Evolutionary conservation across 2,888 invertebrate species (phyloP).

Genomic region (Diachrysia chrysitis): DNA sequence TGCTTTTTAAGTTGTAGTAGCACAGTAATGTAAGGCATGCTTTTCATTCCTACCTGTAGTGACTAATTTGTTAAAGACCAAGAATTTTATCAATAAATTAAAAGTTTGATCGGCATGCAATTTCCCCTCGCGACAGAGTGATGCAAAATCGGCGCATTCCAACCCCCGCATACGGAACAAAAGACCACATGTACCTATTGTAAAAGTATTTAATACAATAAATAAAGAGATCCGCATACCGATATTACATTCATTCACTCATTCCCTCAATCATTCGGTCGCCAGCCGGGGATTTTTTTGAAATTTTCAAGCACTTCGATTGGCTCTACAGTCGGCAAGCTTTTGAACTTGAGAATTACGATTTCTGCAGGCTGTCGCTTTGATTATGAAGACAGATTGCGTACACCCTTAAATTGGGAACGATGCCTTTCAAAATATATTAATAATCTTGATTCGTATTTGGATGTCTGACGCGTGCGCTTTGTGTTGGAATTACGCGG

Average conservation of each 20-base stretch:
- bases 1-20: no score
- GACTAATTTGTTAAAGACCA: slow-evolving; percentile 17
- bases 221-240: slow-evolving; percentile 82
- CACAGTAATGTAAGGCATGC: background rate
- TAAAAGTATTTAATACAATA: slow-evolving; percentile 81
- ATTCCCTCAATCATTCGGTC: slow-evolving; percentile 75
- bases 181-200: slow-evolving; percentile 74
- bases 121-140: slow-evolving; percentile 50
- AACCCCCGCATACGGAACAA: slow-evolving; percentile 79
- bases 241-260: slow-evolving; percentile 81
- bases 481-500: slow-evolving; percentile 44
- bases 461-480: slow-evolving; percentile 54
- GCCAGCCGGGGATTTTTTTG: slow-evolving; percentile 68
- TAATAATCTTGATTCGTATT: slow-evolving; percentile 56
- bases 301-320: slow-evolving; percentile 80
- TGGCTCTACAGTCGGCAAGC: slow-evolving; percentile 82
- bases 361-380: slow-evolving; percentile 63
- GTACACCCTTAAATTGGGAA: slow-evolving; percentile 61
- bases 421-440: slow-evolving; percentile 61
- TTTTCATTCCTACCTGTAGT: slow-evolving; percentile 14
- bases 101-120: slow-evolving; percentile 43
- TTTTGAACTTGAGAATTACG: slow-evolving; percentile 76
- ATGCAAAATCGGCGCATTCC: slow-evolving; percentile 65
- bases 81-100: slow-evolving; percentile 50
- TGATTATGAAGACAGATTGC: slow-evolving; percentile 61